Base-by-base conservation (phyloP, 2,888 invertebrate species). In the Ceraclea dissimilis region DNA sequence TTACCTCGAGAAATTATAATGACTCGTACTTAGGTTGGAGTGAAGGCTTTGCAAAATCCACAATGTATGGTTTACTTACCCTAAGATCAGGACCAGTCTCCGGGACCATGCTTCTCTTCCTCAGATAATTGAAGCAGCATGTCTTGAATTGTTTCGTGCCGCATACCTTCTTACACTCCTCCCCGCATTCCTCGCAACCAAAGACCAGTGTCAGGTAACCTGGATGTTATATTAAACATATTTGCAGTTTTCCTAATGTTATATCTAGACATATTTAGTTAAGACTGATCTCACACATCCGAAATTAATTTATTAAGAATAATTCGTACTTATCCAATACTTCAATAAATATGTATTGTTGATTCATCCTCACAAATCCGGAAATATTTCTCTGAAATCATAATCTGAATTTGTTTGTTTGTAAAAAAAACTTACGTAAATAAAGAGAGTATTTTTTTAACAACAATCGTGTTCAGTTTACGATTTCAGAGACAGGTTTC, bases 111-210 rank as follows among this genome's bases (percentile, higher is more conserved):
- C 64, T 70, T 21, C 78, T 72, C 62, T 84, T 76, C 70, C 81
- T 83, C 63, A 86, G 70, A 65, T 85, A 86, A 71, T 86, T 86
- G 74, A 84, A 85, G 68, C 87, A 86, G 68, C 86, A 86, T 0
- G 84, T 80, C 2, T 85, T 72, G 69, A 86, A 86, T 65, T 82
- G 81, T 2, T 84, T 73, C 1, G 86, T 86, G 2, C 86, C 85
- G 63, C 86, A 86, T 0, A 84, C 81, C 0, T 80, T 73, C 11
- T 79, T 74, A 62, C 86, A 86, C 67, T 86, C 85, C 2, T 79
- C 75, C 2, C 86, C 86, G 63, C 86, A 86, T 1, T 84, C 83
- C 64, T 83, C 82, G 64, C 86, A 86, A 1, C 83, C 79, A n/a
- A 82, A 68, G 0, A 74, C 74, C n/a, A 80, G 78, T 10, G 79